Evolutionary conservation across 2,797 vertebrate genomes (phyloP).

Genomic region (Mionectes olivaceus): DNA sequence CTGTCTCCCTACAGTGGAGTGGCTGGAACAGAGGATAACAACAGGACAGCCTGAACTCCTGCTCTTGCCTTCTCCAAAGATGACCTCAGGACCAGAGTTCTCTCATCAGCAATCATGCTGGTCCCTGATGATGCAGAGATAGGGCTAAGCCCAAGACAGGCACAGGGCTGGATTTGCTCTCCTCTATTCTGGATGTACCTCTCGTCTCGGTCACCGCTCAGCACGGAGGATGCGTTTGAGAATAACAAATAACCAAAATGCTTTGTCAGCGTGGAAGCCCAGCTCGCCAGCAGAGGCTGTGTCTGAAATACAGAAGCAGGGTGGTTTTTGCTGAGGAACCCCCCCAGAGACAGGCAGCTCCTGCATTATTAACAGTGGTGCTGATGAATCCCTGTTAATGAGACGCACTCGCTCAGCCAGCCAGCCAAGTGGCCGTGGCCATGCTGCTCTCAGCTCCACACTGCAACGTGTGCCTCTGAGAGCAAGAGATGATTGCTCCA

Average conservation of each 20-base stretch:
- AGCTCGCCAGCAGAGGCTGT: constrained; percentile 23
- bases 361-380: constrained; percentile 64
- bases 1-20: background rate
- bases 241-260: constrained; percentile 36
- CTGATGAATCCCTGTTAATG: constrained; percentile 72
- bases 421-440: background rate
- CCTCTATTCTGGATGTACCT: background rate
- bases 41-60: background rate
- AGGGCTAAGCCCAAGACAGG: background rate
- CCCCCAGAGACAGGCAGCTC: constrained; percentile 55
- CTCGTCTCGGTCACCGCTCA: background rate
- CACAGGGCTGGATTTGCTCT: background rate
- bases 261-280: constrained; percentile 40
- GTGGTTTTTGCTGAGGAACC: constrained; percentile 52
- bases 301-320: constrained; percentile 36
- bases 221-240: background rate
- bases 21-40: background rate
- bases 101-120: background rate
- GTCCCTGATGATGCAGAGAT: background rate
- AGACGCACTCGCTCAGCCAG: background rate
- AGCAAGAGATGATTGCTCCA: background rate
- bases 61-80: background rate
- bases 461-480: background rate
- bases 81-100: background rate
- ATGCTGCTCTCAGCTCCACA: background rate